Evolutionary conservation across 2,797 vertebrate species (phyloP).

Genomic region (Podargus strigoides): DNA sequence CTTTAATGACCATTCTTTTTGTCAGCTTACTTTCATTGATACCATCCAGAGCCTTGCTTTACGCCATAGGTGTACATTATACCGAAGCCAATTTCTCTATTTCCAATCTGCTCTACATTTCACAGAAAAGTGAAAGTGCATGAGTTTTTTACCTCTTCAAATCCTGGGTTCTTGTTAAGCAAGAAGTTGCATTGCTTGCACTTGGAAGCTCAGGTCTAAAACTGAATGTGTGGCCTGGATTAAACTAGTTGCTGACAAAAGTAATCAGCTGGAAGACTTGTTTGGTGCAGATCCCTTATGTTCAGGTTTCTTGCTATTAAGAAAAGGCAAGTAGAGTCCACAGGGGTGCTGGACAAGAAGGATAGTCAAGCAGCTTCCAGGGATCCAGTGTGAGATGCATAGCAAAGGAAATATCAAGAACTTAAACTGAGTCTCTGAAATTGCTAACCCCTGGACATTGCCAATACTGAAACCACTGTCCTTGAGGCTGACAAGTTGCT

Average conservation of each 20-base stretch:
- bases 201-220: neutral
- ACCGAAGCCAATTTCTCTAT: neutral
- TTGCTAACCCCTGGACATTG: neutral
- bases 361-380: neutral
- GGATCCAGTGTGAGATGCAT: neutral
- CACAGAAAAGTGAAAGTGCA: neutral
- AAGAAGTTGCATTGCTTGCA: neutral
- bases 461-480: neutral
- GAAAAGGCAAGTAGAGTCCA: neutral
- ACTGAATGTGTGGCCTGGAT: neutral
- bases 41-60: neutral
- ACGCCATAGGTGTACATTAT: rapidly evolving
- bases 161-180: neutral
- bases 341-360: neutral
- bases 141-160: neutral
- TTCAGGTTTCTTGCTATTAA: neutral
- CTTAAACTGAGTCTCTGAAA: neutral
- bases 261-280: neutral
- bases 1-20: neutral
- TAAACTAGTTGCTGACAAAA: neutral
- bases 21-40: neutral
- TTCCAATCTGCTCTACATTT: neutral
- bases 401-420: neutral
- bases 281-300: neutral
- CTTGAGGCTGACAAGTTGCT: neutral